Base-by-base conservation (phyloP, 2,888 invertebrate genomes). In the Oscheius onirici region DNA sequence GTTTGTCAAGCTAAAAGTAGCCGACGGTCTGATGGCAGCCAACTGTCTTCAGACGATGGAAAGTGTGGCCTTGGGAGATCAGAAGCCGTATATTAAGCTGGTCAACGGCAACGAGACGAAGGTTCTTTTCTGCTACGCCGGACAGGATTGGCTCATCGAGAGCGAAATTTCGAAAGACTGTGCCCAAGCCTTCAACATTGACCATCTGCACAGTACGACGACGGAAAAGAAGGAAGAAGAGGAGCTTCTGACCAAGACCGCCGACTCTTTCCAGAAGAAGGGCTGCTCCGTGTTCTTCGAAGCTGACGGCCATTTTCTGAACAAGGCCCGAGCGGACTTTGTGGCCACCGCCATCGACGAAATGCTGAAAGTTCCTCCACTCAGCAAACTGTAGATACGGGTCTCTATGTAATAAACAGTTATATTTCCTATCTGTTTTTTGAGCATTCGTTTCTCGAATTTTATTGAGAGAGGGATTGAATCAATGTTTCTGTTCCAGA, bases 121-220 rank as follows among this genome's bases (percentile, higher is more conserved):
- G 51, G 70, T 73, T 15, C 61, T 75, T 11, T 63, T 75, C 15
- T 66, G 71, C 0, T 75, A 69, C 34, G 73, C 69, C 13, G 79
- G 79, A 55, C 71, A 60, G 43, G 79, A 79, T 49, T 55, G 57
- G 44, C 58, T 79, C 10, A 71, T 77, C 22, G 79, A 77, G 51
- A 43, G 61, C 22, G 76, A 77, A 20, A 73, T 79, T 20, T 43
- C 65, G 2, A 11, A 46, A 22, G 71, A 71, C 11, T 66, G 44
- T 17, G 65, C 71, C 6, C 10, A 65, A 0, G 46, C 65, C 11
- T 71, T 71, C 34, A 34, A 49, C 34, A 63, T 63, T n/a, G 49
- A 63, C n/a, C 63, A 63, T 28, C 46, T 49, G 24, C n/a, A n/a
- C 0, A 63, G 60, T 34, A 46, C 46, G 28, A 60, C 60, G 43